Base-by-base conservation (phyloP, 2,888 invertebrate genomes). In the Ormyrus pomaceus region DNA sequence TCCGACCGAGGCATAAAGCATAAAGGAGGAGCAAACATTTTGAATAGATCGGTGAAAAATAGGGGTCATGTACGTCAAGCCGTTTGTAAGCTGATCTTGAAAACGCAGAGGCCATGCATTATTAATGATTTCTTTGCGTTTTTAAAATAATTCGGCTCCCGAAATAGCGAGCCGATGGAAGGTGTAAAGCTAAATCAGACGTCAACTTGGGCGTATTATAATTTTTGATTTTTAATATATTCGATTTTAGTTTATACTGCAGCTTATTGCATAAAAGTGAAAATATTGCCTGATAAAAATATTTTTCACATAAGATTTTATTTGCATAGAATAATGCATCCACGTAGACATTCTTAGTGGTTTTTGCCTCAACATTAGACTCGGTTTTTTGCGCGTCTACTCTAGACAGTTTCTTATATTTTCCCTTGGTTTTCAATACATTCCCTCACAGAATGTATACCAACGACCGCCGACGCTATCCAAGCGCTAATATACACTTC, bases 61-160 rank as follows among this genome's bases (percentile, higher is more conserved):
- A 59, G 65, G 80, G 82, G 77, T 77, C 72, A 75, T 68, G 58
- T 77, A 48, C 79, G 80, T 80, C 82, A 82, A 58, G 55, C 48
- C 10, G 13, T 4, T 72, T 53, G 9, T 48, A 55, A 59, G 19
- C 45, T 77, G 74, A 77, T 82, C 79, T 82, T 82, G 74, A 82
- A 78, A 72, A 68, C 56, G 50, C 53, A 59, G 66, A 70, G n/a
- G 78, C 77, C 74, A 80, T 82, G 77, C 77, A 53, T 82, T 80
- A 80, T 82, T 80, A 13, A 80, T 75, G 48, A 34, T 34, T 34
- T 34, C 34, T 34, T 34, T 34, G 34, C 34, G 34, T 34, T 34
- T 34, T 34, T 34, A 34, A 34, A 34, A 34, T 34, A 34, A 34
- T 34, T 34, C 1, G 3, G 34, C 34, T 34, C 34, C 34, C 34